These are phyloP conservation scores for Vidua chalybeata DNA, from an alignment of 2,113 vertebrate species.

Conservation along the genomic window DNA sequence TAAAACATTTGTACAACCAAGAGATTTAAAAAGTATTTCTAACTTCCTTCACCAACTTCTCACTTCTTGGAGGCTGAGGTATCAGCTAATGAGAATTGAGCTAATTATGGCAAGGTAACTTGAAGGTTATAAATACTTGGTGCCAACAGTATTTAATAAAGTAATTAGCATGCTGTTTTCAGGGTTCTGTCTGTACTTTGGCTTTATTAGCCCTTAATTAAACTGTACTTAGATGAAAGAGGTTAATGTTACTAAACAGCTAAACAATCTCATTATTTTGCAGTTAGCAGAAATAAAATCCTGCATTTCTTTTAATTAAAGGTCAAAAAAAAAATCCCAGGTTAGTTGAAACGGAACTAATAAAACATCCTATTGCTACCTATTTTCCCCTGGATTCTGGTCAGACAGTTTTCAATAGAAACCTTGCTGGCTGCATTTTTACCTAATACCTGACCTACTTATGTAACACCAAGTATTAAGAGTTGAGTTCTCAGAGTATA, in stretches of 20 bases:
- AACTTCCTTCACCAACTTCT: slow-evolving; percentile 1
- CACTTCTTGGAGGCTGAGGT: not conserved
- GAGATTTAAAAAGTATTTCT: not conserved
- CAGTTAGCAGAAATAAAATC: slow-evolving; percentile 38
- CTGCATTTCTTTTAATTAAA: slow-evolving; percentile 59
- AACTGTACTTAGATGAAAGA: slow-evolving; percentile 26
- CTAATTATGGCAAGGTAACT: slow-evolving; percentile 34
- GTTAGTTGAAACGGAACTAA: slow-evolving; percentile 21
- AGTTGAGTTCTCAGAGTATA: not conserved
- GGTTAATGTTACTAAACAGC: slow-evolving; percentile 25
- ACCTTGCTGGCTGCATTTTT: not conserved
- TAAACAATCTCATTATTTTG: slow-evolving; percentile 44
- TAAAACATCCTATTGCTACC: not conserved
- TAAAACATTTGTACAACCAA: not conserved
- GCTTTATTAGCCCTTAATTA: slow-evolving; percentile 59
- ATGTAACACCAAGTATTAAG: not conserved
- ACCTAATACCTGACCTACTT: not conserved
- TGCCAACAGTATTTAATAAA: slow-evolving; percentile 6
- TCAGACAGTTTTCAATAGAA: not conserved
- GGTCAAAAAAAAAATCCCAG: slow-evolving; percentile 25
- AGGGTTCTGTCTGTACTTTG: slow-evolving; percentile 19
- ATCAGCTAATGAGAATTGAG: slow-evolving; percentile 5
- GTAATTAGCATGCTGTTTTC: slow-evolving; percentile 4
- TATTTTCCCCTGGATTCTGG: not conserved
- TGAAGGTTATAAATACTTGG: slow-evolving; percentile 25